Evolutionary conservation across 1,140 invertebrate species (phyloP), one percentile per base, ranked within the genome.

Genomic region (Liolophura sinensis): DNA sequence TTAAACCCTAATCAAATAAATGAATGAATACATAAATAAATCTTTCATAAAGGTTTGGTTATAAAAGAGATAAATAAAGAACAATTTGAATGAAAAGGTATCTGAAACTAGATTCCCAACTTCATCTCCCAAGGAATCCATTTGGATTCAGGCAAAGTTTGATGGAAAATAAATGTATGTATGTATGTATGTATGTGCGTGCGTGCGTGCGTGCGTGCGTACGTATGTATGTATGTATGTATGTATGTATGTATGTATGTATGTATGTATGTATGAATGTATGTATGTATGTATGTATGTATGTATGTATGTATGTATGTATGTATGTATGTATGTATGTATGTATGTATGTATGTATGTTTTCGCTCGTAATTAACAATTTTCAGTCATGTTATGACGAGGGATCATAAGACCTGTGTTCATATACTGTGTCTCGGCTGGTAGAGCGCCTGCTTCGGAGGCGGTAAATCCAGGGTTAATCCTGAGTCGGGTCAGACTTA

Each of bases 121-220:
- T n/a, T n/a, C n/a, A n/a, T n/a, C n/a, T n/a, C n/a, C n/a, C n/a
- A n/a, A n/a, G n/a, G n/a, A n/a, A n/a, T n/a, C n/a, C 83, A 86
- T 90, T 76, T 89, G 91, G 81, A 52, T 60, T 27, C 31, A 66
- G 55, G 50, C 66, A 24, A 58, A 54, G 61, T 50, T 65, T 12
- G 58, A 69, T 20, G 73, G 64, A 58, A 74, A 78, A 51, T 69
- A 66, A 60, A 76, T 69, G 62, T 76, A 70, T 75, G 69, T 77
- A 69, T 62, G 31, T 70, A 62, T 62, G 54, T 67, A 67, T 67
- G 60, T 70, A 67, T 70, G 60, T 67, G 67, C 56, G 60, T 67
- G 67, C 67, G 60, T 70, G 63, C 58, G 52, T 62, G 57, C 62
- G 54, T 67, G 62, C 56, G 46, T 62, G 63, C 67, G 60, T 67